Percentiles rank a stretch among this genome's conserved stretches.
Conservation (phyloP, 1,140 invertebrate genomes). For the Drosophila pallidifrons region DNA sequence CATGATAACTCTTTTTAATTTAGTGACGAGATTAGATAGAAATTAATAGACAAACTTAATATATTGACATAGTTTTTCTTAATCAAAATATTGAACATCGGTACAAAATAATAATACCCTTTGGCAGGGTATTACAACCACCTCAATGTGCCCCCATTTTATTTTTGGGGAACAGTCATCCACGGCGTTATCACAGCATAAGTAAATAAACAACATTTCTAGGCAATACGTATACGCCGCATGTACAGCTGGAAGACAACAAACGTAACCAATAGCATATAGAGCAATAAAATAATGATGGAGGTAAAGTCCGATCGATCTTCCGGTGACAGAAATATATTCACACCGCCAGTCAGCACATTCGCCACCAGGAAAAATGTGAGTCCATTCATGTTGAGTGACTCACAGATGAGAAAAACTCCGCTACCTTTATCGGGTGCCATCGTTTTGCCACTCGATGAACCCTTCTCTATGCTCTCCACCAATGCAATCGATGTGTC, state of each 20-base stretch:
- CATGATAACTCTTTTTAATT: no score
- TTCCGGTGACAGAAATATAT: slow-evolving; percentile 65
- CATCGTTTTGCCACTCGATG: not conserved
- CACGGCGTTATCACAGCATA: slow-evolving; percentile 33
- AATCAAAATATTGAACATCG: not conserved
- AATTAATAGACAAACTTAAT: no score
- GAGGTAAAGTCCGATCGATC: slow-evolving; percentile 41
- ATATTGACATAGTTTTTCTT: not conserved
- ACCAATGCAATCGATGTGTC: not conserved
- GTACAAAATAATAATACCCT: not conserved
- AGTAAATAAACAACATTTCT: not conserved
- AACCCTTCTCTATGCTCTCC: slow-evolving; percentile 49
- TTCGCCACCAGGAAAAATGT: slow-evolving; percentile 67
- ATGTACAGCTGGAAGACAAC: slow-evolving; percentile 49
- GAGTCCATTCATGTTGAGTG: slow-evolving; percentile 67
- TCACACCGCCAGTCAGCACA: slow-evolving; percentile 67
- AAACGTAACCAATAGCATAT: slow-evolving; percentile 62
- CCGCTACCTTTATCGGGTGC: not conserved
- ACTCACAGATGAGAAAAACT: slow-evolving; percentile 52
- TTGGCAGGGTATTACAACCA: not conserved
- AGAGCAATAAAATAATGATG: slow-evolving; percentile 56
- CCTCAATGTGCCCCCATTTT: not conserved
- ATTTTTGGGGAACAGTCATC: not conserved
- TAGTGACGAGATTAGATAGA: no score
- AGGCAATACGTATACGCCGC: slow-evolving; percentile 63